Conservation (phyloP, 2,113 vertebrate genomes). For the Apodemus speciosus region DNA sequence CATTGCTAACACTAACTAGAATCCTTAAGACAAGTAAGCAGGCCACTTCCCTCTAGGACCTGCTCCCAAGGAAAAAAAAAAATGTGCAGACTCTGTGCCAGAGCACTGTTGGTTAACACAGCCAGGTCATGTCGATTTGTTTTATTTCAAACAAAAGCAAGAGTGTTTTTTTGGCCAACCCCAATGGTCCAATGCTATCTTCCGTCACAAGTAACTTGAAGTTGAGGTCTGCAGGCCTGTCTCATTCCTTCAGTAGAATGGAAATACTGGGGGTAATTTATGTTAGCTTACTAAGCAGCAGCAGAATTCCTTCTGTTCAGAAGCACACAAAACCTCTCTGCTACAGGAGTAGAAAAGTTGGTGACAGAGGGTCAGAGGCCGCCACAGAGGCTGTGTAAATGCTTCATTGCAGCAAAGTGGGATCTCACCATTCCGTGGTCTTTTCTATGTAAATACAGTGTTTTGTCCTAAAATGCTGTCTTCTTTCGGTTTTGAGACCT, state of each 20-base stretch:
- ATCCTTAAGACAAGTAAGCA: not conserved
- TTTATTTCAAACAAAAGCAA: not conserved
- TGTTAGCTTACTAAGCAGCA: not conserved
- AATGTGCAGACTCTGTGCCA: rapidly evolving
- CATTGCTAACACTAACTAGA: not conserved
- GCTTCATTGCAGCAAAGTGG: not conserved
- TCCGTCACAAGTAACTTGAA: not conserved
- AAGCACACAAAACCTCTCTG: not conserved
- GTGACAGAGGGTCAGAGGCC: too few relatives aligned
- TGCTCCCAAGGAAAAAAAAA: not conserved
- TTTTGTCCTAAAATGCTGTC: not conserved
- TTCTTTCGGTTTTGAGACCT: not conserved
- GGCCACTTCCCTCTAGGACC: not conserved
- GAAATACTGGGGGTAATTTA: not conserved
- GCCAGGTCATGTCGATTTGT: rapidly evolving
- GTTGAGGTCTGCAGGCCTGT: not conserved
- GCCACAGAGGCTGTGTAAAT: not conserved
- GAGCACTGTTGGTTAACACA: too few relatives aligned
- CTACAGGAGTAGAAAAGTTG: not conserved
- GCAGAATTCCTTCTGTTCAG: not conserved
- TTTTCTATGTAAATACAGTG: not conserved
- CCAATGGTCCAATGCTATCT: not conserved
- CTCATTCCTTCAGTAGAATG: not conserved
- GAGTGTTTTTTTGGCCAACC: not conserved
- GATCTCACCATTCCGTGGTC: not conserved